These are phyloP conservation scores for Drosophila anceps DNA, from an alignment of 2,888 invertebrate genomes.

Conservation along the genomic window DNA sequence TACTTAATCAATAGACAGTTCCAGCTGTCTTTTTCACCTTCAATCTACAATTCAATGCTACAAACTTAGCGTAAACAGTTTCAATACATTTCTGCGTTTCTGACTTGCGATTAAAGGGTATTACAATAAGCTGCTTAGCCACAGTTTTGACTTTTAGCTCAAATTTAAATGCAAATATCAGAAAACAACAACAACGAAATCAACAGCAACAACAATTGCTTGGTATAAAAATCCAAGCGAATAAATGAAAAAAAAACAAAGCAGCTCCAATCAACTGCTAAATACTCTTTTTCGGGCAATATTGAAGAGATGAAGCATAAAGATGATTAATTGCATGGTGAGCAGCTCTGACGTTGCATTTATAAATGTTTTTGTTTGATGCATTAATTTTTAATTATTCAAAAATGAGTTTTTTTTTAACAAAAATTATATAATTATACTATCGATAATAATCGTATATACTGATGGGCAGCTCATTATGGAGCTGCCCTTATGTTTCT, in stretches of 20 bases:
- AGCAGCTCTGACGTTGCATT: no score
- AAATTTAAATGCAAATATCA: constrained; percentile 59
- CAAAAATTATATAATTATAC: no score
- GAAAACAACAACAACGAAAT: constrained; percentile 13
- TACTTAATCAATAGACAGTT: not conserved
- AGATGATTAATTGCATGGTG: no score
- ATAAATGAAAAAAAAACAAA: constrained; percentile 1
- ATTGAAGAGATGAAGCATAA: not conserved
- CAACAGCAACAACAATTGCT: constrained; percentile 2
- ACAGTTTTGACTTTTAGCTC: constrained; percentile 9
- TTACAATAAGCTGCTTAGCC: not conserved
- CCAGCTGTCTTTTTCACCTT: not conserved
- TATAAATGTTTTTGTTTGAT: no score
- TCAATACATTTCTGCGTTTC: no score
- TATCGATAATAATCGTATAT: no score
- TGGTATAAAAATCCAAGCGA: constrained; percentile 16
- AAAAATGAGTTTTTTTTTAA: no score
- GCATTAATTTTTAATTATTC: no score
- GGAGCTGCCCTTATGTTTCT: no score
- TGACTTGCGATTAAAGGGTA: constrained; percentile 7
- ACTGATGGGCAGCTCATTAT: no score
- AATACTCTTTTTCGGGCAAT: not conserved
- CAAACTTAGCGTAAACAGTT: not conserved
- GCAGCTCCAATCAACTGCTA: not conserved
- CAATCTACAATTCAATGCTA: not conserved